A percentile compares a stretch with the other conserved stretches of the same genome.
phyloP scores from a whole-genome alignment of 2,888 invertebrate species.

The Plebejus argus region DNA sequence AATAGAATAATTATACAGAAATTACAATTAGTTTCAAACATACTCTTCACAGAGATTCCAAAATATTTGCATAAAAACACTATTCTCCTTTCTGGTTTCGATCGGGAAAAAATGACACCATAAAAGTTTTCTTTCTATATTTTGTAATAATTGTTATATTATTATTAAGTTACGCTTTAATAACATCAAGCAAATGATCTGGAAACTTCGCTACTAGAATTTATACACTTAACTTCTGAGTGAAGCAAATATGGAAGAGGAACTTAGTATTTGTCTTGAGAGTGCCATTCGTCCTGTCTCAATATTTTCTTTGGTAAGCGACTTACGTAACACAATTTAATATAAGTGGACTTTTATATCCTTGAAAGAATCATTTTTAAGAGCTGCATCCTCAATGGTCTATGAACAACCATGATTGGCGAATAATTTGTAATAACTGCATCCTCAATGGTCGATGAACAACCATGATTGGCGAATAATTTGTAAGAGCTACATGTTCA shows the following conservation, averaged over 20 bases:
- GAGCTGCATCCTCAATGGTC: no score
- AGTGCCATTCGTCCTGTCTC: neutral
- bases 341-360: neutral
- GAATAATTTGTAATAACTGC: neutral
- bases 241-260: conserved; percentile 6
- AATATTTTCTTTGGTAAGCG: conserved; percentile 18
- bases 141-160: no score
- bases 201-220: neutral
- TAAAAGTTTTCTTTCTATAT: no score
- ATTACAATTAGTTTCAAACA: no score
- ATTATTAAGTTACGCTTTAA: neutral
- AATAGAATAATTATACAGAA: no score
- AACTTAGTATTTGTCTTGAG: conserved; percentile 5
- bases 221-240: neutral
- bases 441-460: no score
- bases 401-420: no score
- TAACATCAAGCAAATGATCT: neutral
- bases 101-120: no score
- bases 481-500: neutral
- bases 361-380: neutral
- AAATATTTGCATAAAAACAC: no score
- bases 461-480: neutral
- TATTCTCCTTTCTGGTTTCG: no score
- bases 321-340: neutral
- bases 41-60: no score